A percentile compares a stretch with the other conserved stretches of the same genome.
Conservation (phyloP, 2,888 invertebrate species). For the Morpho deidamia region DNA sequence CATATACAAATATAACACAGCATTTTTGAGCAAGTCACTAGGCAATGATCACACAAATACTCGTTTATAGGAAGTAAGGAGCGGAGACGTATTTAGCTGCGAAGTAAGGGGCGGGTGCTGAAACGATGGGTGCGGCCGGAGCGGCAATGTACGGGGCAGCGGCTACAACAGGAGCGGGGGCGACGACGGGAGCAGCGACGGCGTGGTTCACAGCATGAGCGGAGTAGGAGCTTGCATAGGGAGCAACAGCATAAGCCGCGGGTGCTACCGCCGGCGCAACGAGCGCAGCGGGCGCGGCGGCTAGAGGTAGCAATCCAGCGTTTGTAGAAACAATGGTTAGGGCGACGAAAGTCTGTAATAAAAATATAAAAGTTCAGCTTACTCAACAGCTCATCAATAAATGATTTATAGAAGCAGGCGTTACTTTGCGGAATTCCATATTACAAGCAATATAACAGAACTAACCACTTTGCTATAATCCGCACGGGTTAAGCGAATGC, state of each 20-base stretch:
- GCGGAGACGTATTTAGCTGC: constrained; percentile 49
- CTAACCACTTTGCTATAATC: no score
- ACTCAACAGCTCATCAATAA: no score
- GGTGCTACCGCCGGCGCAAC: constrained; percentile 77
- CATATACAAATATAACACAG: constrained; percentile 32
- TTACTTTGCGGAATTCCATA: no score
- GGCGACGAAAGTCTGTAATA: constrained; percentile 53
- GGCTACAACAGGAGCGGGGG: constrained; percentile 44
- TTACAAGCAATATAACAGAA: no score
- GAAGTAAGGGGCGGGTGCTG: constrained; percentile 34
- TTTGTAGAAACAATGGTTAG: constrained; percentile 52
- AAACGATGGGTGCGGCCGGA: constrained; percentile 39
- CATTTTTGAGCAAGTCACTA: constrained; percentile 69
- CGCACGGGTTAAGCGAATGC: no score
- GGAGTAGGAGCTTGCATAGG: constrained; percentile 86
- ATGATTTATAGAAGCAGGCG: no score
- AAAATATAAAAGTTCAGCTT: no score
- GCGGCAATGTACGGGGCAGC: constrained; percentile 33
- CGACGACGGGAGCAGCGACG: constrained; percentile 81
- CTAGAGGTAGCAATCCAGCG: constrained; percentile 54
- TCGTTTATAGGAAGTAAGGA: constrained; percentile 59
- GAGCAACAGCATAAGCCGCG: constrained; percentile 81
- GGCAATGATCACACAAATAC: constrained; percentile 65
- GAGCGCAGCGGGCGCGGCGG: constrained; percentile 73
- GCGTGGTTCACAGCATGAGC: constrained; percentile 87